phyloP scores from a whole-genome alignment of 2,113 vertebrate genomes.

The Sphyrna mokarran region DNA sequence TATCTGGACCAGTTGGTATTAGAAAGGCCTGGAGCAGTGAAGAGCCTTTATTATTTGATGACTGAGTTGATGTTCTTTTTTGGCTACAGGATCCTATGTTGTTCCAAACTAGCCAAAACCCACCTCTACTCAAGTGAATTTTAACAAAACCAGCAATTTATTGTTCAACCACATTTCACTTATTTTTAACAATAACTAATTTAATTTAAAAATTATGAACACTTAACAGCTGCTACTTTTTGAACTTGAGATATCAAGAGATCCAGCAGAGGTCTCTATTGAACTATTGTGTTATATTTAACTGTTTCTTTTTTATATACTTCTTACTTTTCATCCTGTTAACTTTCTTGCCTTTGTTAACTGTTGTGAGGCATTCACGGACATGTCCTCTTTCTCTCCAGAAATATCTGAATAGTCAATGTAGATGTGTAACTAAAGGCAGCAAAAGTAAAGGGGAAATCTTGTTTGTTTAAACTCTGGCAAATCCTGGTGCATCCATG shows the following conservation, averaged over 20 bases:
- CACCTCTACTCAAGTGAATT: not conserved
- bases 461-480: too few species aligned
- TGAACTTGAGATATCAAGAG: not conserved
- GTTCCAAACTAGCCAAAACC: not conserved
- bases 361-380: too few species aligned
- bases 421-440: too few species aligned
- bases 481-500: not conserved
- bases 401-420: too few species aligned
- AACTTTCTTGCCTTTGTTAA: too few species aligned
- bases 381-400: too few species aligned
- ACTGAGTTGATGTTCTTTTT: not conserved
- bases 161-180: not conserved
- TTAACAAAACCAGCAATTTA: not conserved
- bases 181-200: not conserved
- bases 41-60: not conserved
- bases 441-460: too few species aligned
- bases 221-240: not conserved
- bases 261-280: constrained; percentile 1
- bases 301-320: not conserved
- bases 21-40: not conserved
- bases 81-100: not conserved
- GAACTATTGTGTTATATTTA: not conserved
- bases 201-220: not conserved
- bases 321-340: not conserved
- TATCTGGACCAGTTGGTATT: not conserved